Base-by-base conservation (phyloP, 2,888 invertebrate genomes). In the Cantharis lateralis region DNA sequence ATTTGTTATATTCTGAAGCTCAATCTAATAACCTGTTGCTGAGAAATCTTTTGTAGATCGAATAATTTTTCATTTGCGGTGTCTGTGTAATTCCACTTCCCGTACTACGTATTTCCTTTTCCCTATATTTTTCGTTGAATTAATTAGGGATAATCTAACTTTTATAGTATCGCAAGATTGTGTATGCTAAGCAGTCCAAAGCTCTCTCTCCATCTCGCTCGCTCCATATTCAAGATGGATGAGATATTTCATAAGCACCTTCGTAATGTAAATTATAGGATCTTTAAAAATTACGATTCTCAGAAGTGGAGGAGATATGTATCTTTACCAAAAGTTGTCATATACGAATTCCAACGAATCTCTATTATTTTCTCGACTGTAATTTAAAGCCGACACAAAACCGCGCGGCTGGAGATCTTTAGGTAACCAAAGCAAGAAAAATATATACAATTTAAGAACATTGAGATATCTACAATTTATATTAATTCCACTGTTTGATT, bases 201-300 rank as follows among this genome's bases (percentile, higher is more conserved):
- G n/a, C 32, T 32, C 11, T 4, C 3, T 10, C 4, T 32, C 11
- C 3, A 0, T 24, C 24, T 24, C 24, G 24, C 24, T 24, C 24
- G 48, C 48, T 48, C n/a, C 2, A 48, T 7, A n/a, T n/a, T n/a
- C 48, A n/a, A 48, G 48, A 48, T 48, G 48, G 48, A 48, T 48
- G 48, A 48, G 48, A 48, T 48, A n/a, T 13, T 32, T 28, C 28
- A 13, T 28, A 11, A 11, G 26, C 4, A 32, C 32, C 84, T 84
- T 84, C 79, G 83, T 84, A 83, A 85, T 86, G 86, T 84, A 85
- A 86, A 86, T 85, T 82, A 78, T 76, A 81, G 82, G 80, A 81
- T 82, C 79, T 83, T 20, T n/a, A 84, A 85, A 85, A 86, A 85
- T 84, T 86, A 84, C 85, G 84, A 86, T 87, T 87, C 86, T 83